A percentile compares a stretch with the other conserved stretches of the same genome.
phyloP scores from a whole-genome alignment of 2,797 vertebrate genomes.

The Propithecus perrieri region DNA sequence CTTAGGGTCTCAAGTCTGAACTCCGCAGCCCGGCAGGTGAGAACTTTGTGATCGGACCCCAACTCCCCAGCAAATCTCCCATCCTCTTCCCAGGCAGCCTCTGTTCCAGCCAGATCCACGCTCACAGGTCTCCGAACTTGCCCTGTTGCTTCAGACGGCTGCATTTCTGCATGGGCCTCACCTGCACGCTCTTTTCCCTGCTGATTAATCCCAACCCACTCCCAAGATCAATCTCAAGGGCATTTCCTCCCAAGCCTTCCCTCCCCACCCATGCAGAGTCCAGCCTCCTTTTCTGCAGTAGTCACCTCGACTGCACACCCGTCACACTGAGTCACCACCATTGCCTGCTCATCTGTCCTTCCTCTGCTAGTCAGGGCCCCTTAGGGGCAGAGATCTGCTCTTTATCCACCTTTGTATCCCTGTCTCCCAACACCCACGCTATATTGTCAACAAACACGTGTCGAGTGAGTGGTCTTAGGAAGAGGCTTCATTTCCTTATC shows the following conservation, averaged over 20 bases:
- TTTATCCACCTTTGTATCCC: not conserved
- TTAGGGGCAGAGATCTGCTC: not conserved
- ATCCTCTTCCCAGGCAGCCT: not conserved
- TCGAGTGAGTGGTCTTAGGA: not conserved
- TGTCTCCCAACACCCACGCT: not conserved
- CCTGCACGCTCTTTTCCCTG: rapidly evolving
- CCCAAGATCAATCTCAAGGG: not conserved
- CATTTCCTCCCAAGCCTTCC: not conserved
- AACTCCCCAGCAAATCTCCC: not conserved
- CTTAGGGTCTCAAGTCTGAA: not conserved
- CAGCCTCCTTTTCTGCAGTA: not conserved
- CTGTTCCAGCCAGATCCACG: not conserved
- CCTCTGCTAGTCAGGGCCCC: not conserved
- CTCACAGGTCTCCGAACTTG: not conserved
- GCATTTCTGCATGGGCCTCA: not conserved
- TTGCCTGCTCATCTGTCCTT: not conserved
- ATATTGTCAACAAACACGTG: not conserved
- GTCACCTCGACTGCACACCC: not conserved
- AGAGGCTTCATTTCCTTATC: slow-evolving; percentile 45
- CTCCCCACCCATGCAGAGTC: not conserved
- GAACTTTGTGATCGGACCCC: not conserved
- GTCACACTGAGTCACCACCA: not conserved
- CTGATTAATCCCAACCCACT: not conserved
- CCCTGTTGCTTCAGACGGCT: not conserved
- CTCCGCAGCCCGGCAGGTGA: not conserved